Conservation (phyloP, 1,140 invertebrate species). For the Cheumatopsyche charites region DNA sequence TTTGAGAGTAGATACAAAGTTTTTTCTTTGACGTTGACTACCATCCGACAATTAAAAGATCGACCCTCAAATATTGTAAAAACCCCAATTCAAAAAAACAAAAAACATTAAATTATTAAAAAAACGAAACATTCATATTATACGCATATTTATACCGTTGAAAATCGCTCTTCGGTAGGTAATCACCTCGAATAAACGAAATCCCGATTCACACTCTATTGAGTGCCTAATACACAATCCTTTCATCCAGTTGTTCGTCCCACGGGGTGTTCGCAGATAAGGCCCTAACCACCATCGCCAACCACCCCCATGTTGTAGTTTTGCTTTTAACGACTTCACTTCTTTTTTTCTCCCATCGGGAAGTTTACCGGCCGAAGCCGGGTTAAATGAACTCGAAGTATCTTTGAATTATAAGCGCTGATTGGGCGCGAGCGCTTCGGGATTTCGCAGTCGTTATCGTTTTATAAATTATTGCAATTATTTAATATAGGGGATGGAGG, state of each 20-base stretch:
- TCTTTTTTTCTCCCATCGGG: too few species aligned
- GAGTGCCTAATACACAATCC: constrained; percentile 43
- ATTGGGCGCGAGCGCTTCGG: constrained; percentile 38
- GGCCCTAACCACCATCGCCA: too few species aligned
- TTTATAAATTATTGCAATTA: constrained; percentile 48
- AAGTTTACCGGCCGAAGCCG: constrained; percentile 33
- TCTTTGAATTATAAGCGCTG: constrained; percentile 46
- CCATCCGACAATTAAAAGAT: too few species aligned
- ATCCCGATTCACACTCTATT: constrained; percentile 45
- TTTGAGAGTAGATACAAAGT: too few species aligned
- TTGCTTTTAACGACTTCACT: constrained; percentile 47
- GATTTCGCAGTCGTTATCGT: constrained; percentile 42
- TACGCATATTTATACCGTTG: too few species aligned
- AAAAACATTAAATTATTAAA: too few species aligned
- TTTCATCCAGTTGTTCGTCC: constrained; percentile 46
- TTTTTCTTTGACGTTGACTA: too few species aligned
- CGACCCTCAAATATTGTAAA: too few species aligned
- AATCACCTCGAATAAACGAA: constrained; percentile 23
- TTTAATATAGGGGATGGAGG: too few species aligned
- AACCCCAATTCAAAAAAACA: too few species aligned
- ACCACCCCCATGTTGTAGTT: constrained; percentile 46
- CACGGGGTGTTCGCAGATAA: constrained; percentile 37
- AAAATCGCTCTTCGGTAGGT: background rate
- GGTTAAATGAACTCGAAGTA: constrained; percentile 49
- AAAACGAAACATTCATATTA: too few species aligned